These are phyloP conservation scores for Sinhomidia bicolor DNA, from an alignment of 2,888 invertebrate species.

Conservation along the genomic window DNA sequence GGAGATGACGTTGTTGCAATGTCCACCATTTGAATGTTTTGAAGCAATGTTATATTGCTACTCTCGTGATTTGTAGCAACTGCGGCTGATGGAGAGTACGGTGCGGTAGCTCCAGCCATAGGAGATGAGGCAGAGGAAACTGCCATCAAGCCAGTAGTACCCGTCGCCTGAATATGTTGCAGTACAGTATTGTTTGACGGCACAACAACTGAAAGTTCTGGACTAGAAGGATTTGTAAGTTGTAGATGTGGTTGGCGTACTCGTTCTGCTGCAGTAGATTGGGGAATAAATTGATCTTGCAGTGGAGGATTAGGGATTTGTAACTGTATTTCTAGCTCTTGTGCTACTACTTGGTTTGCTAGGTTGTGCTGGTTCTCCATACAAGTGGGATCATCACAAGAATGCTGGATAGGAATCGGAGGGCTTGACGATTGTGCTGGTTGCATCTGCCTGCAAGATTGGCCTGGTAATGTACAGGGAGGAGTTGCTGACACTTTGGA, in stretches of 20 bases:
- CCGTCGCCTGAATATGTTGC: slow-evolving; percentile 72
- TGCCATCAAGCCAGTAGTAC: slow-evolving; percentile 3
- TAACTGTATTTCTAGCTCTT: slow-evolving; percentile 75
- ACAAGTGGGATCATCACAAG: slow-evolving; percentile 73
- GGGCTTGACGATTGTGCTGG: slow-evolving; percentile 60
- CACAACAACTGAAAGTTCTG: slow-evolving; percentile 42
- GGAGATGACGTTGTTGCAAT: neutral
- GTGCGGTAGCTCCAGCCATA: slow-evolving; percentile 33
- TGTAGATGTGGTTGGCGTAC: slow-evolving; percentile 43
- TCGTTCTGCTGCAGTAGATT: slow-evolving; percentile 6
- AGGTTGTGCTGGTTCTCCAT: slow-evolving; percentile 68
- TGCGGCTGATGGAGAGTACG: slow-evolving; percentile 60
- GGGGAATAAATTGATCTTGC: slow-evolving; percentile 44
- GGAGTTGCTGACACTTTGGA: slow-evolving; percentile 58
- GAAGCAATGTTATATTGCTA: slow-evolving; percentile 66
- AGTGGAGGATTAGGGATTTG: slow-evolving; percentile 67
- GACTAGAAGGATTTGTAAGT: slow-evolving; percentile 51
- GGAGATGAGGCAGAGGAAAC: slow-evolving; percentile 39
- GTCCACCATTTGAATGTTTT: slow-evolving; percentile 76
- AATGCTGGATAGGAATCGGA: slow-evolving; percentile 71
- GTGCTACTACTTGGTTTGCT: slow-evolving; percentile 63
- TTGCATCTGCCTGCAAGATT: slow-evolving; percentile 33
- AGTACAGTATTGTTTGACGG: slow-evolving; percentile 63
- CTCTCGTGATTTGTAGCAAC: slow-evolving; percentile 21
- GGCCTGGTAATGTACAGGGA: slow-evolving; percentile 52